Conservation (phyloP, 2,797 vertebrate genomes). For the Allobates femoralis region DNA sequence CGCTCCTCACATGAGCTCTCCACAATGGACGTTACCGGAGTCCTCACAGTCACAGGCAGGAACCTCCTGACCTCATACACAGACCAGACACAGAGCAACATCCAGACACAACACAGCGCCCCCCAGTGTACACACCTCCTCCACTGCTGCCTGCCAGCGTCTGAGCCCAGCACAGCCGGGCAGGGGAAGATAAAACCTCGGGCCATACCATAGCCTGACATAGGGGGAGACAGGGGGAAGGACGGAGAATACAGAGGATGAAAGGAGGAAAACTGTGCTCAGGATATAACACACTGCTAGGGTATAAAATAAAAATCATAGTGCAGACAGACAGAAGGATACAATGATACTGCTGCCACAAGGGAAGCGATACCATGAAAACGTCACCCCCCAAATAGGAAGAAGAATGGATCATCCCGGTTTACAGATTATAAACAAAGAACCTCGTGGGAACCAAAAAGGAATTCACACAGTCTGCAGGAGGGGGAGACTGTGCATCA, state of each 20-base stretch:
- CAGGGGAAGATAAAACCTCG: conserved; percentile 21
- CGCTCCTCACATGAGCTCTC: background rate
- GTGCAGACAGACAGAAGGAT: background rate
- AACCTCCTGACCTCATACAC: background rate
- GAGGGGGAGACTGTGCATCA: no score
- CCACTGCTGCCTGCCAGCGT: background rate
- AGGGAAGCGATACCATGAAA: no score
- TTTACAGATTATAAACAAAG: conserved; percentile 62
- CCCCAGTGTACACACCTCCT: background rate
- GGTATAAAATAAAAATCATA: fast-evolving
- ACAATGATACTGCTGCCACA: no score
- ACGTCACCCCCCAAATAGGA: background rate
- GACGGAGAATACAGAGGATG: background rate
- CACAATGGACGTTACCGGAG: conserved; percentile 29
- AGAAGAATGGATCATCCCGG: background rate
- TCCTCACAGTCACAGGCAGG: conserved; percentile 17
- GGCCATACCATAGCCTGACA: conserved; percentile 2
- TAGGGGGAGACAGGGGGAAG: background rate
- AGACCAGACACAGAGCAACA: no score
- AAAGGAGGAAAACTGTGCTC: background rate
- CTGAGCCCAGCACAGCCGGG: background rate
- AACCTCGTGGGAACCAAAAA: conserved; percentile 59
- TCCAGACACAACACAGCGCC: no score
- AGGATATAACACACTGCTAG: background rate
- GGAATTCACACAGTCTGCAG: background rate